Base-by-base conservation (phyloP, 2,888 invertebrate species). In the Mesodorylaimus sp. region DNA sequence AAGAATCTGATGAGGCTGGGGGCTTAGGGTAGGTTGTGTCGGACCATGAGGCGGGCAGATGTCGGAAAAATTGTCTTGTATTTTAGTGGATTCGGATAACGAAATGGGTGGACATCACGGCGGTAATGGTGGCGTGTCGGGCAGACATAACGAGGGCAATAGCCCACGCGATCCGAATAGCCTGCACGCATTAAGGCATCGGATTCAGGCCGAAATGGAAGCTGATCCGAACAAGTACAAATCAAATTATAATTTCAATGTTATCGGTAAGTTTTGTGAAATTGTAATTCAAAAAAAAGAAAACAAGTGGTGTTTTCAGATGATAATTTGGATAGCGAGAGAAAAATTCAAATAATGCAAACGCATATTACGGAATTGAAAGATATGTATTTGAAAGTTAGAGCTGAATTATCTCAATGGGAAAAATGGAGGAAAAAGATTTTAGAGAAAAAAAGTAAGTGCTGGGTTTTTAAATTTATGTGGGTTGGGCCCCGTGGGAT, bases 191-290 rank as follows among this genome's bases (percentile, higher is more conserved):
- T 32, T 46, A 7, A 46, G 27, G 46, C 26, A 21, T 7, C 5
- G 21, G 13, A 32, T 46, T 32, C 32, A 28, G 7, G n/a, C 16
- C 16, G 32, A 46, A 32, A 46, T 46, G 36, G 46, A 46, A 21
- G 13, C 10, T 13, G 29, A 46, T 13, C 32, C 28, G 19, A 26
- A 13, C 19, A 5, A 3, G 7, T 28, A 46, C 32, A 7, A 16
- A 16, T n/a, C 46, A 3, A 28, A 29, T 10, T 46, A 19, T 32
- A 46, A 27, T 21, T 46, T 46, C 36, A 28, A 16, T 21, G n/a
- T 13, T 13, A 46, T 46, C 24, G 46, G 46, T 46, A 46, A 32
- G 32, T 16, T 32, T 7, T 32, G 7, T 7, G 10, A 32, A 7
- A 32, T 10, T 32, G 16, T 16, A 32, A 16, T 32, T 10, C 32